Percentiles rank a stretch among this genome's conserved stretches.
These are phyloP conservation scores for Pan paniscus DNA, from an alignment of 2,113 vertebrate species.

Conservation along the genomic window DNA sequence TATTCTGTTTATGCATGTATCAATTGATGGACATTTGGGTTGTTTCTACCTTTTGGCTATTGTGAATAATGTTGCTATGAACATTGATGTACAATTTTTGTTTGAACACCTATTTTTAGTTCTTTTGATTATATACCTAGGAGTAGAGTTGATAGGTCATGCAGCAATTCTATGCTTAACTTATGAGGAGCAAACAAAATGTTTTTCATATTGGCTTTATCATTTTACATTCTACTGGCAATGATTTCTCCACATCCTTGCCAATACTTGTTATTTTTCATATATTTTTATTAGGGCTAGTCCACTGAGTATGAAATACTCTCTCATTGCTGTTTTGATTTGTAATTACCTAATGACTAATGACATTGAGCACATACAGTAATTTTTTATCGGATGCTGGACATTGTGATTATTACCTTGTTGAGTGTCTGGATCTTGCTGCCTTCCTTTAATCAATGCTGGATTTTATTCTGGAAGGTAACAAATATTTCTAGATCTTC, in stretches of 20 bases:
- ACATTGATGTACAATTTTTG: background rate
- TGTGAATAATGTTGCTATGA: background rate
- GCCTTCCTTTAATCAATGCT: background rate
- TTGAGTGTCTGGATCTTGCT: background rate
- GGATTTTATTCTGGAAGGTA: background rate
- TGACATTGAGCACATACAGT: background rate
- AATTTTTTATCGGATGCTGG: background rate
- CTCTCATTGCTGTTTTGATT: background rate
- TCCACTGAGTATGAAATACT: background rate
- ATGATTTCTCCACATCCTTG: background rate
- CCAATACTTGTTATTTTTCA: background rate
- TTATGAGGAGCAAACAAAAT: background rate
- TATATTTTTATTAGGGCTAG: background rate
- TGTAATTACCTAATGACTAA: background rate
- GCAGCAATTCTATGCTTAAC: conserved; percentile 5
- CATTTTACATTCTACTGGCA: background rate
- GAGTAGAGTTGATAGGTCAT: background rate
- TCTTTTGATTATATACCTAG: background rate
- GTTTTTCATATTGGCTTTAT: background rate
- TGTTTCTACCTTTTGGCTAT: background rate
- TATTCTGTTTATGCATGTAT: background rate
- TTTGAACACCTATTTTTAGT: background rate
- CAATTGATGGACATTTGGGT: background rate
- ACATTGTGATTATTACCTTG: background rate
- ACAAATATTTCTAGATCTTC: background rate